Percentiles rank a stretch among this genome's conserved stretches.
These are phyloP conservation scores for Oreochromis niloticus DNA, from an alignment of 2,113 vertebrate species.

Conservation along the genomic window DNA sequence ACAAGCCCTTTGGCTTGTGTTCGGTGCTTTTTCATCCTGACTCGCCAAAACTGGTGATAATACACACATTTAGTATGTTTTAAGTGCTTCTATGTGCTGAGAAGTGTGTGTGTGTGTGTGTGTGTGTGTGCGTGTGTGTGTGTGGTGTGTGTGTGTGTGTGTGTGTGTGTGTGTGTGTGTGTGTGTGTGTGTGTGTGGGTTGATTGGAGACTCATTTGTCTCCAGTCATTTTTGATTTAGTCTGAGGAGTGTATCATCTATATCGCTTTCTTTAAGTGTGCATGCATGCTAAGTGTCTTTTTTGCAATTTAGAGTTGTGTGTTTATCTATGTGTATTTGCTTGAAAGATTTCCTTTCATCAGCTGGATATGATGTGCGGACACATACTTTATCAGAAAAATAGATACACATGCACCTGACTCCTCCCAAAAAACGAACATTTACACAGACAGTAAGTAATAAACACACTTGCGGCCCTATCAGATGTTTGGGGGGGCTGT, in stretches of 20 bases:
- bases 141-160: no score
- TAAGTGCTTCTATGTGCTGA: not conserved
- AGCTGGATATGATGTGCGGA: conserved; percentile 13
- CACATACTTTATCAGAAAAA: conserved; percentile 31
- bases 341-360: not conserved
- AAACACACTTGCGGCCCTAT: conserved; percentile 14
- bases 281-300: not conserved
- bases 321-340: not conserved
- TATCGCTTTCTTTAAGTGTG: not conserved
- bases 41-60: not conserved
- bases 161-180: no score
- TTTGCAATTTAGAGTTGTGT: not conserved
- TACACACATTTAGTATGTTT: not conserved
- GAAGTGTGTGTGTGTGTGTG: not conserved
- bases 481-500: conserved; percentile 30
- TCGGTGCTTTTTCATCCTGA: not conserved
- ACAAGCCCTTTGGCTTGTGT: not conserved
- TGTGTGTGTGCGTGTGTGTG: no score
- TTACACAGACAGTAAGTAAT: not conserved
- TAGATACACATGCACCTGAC: conserved; percentile 24
- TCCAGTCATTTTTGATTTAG: not conserved
- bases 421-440: not conserved
- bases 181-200: no score
- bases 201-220: not conserved
- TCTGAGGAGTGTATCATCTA: not conserved